phyloP scores from a whole-genome alignment of 1,140 invertebrate genomes.

The Frieseomelitta varia region DNA sequence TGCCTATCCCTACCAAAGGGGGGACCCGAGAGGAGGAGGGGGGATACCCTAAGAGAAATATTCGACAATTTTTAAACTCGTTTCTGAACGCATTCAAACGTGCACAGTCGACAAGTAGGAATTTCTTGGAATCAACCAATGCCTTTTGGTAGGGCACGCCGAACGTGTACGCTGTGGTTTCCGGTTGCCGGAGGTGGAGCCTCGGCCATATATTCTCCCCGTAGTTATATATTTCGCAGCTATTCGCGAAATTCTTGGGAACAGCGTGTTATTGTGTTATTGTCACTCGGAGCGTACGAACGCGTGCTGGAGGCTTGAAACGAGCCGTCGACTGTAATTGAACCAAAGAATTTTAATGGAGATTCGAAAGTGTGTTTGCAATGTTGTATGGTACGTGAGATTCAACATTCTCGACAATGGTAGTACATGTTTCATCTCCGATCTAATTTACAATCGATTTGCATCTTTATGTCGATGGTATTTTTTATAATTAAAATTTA shows the following conservation, averaged over 20 bases:
- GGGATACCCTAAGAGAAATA: constrained; percentile 69
- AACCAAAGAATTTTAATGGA: neutral
- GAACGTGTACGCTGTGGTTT: constrained; percentile 43
- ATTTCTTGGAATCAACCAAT: constrained; percentile 77
- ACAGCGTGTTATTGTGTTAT: constrained; percentile 36
- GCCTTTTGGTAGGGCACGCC: constrained; percentile 38
- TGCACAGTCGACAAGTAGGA: constrained; percentile 63
- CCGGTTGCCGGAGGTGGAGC: constrained; percentile 24
- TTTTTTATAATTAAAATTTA: neutral
- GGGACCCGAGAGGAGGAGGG: constrained; percentile 24
- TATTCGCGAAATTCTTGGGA: constrained; percentile 39
- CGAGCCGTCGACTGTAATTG: neutral
- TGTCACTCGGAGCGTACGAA: constrained; percentile 24
- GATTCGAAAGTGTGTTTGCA: neutral
- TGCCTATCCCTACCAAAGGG: constrained; percentile 18
- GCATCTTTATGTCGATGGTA: neutral
- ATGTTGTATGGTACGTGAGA: no score
- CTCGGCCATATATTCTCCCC: constrained; percentile 58
- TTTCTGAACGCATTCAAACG: constrained; percentile 78
- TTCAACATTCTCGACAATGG: neutral
- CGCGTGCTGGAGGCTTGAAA: neutral
- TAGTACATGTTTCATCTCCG: no score
- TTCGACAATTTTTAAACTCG: constrained; percentile 81
- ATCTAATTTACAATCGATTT: neutral
- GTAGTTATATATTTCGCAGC: constrained; percentile 43